A percentile compares a stretch with the other conserved stretches of the same genome.
Evolutionary conservation across 2,888 invertebrate species (phyloP).

Genomic region (Hirtodrosophila histrioides): DNA sequence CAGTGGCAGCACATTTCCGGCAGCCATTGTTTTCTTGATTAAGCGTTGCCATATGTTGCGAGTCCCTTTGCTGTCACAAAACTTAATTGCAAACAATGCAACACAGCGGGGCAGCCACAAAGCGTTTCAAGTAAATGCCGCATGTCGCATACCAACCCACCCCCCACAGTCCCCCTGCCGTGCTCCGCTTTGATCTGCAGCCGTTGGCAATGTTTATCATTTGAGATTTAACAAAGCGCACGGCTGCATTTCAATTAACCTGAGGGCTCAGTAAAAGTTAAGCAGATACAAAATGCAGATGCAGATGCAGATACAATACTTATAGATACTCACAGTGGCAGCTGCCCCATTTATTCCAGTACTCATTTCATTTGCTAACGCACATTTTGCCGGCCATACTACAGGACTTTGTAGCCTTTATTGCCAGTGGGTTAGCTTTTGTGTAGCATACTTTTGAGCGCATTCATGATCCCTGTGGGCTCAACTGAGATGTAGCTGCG

Average conservation of each 20-base stretch:
- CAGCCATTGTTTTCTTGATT: conserved; percentile 68
- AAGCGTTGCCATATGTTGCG: conserved; percentile 65
- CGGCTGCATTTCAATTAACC: conserved; percentile 69
- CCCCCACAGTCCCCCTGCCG: conserved; percentile 1
- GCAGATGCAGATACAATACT: conserved; percentile 10
- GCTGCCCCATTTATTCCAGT: conserved; percentile 41
- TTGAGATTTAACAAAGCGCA: conserved; percentile 55
- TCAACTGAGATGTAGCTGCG: conserved; percentile 1
- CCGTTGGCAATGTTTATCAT: conserved; percentile 45
- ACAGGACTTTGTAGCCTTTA: not conserved
- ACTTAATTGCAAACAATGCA: conserved; percentile 72
- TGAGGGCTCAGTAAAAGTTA: conserved; percentile 54
- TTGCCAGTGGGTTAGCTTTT: conserved; percentile 7
- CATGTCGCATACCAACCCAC: conserved; percentile 10
- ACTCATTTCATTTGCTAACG: conserved; percentile 40
- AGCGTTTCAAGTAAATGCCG: conserved; percentile 45
- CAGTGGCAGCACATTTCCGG: conserved; percentile 58
- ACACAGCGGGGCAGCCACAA: conserved; percentile 37
- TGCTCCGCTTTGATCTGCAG: conserved; percentile 33
- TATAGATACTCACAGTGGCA: conserved; percentile 20
- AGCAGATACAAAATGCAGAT: conserved; percentile 35
- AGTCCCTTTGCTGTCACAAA: conserved; percentile 55
- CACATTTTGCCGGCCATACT: conserved; percentile 17
- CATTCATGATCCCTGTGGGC: not conserved
- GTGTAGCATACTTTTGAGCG: conserved; percentile 24